A percentile compares a stretch with the other conserved stretches of the same genome.
Evolutionary conservation across 2,888 invertebrate genomes (phyloP).

Genomic region (Lepidocyrtinus sp.): DNA sequence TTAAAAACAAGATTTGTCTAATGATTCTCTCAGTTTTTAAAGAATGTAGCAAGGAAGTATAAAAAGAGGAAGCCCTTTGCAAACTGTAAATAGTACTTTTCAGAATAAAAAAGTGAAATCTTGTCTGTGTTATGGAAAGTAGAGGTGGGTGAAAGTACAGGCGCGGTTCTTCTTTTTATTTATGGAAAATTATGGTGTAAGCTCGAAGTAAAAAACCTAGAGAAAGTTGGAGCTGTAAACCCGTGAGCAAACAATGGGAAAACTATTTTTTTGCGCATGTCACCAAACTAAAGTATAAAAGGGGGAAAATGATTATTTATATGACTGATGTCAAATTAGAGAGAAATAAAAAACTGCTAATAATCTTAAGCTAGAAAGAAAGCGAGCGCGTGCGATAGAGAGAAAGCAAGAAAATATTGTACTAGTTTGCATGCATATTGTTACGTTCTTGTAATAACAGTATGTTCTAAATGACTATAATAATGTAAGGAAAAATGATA

Average conservation of each 20-base stretch:
- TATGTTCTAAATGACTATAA: constrained; percentile 18
- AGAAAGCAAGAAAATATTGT: no score
- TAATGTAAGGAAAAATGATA: not conserved
- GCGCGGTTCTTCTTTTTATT: no score
- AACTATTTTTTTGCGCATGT: constrained; percentile 30
- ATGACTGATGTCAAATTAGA: constrained; percentile 52
- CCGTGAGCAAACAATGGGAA: constrained; percentile 28
- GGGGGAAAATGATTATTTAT: constrained; percentile 33
- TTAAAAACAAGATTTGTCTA: not conserved
- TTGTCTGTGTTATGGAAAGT: constrained; percentile 55
- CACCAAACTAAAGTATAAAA: constrained; percentile 38
- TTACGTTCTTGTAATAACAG: constrained; percentile 13
- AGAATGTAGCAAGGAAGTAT: constrained; percentile 21
- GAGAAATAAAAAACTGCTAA: constrained; percentile 23
- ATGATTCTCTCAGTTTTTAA: not conserved
- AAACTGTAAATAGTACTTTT: constrained; percentile 13
- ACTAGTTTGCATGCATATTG: constrained; percentile 18
- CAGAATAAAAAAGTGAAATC: constrained; percentile 34
- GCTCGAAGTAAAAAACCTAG: not conserved
- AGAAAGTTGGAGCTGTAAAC: not conserved
- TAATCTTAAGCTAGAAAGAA: no score
- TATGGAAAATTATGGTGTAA: no score
- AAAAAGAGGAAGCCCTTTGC: constrained; percentile 6
- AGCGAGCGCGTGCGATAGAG: no score
- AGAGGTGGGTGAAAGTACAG: not conserved